Conservation (phyloP, 2,797 vertebrate genomes). For the Smutsia temminckii region DNA sequence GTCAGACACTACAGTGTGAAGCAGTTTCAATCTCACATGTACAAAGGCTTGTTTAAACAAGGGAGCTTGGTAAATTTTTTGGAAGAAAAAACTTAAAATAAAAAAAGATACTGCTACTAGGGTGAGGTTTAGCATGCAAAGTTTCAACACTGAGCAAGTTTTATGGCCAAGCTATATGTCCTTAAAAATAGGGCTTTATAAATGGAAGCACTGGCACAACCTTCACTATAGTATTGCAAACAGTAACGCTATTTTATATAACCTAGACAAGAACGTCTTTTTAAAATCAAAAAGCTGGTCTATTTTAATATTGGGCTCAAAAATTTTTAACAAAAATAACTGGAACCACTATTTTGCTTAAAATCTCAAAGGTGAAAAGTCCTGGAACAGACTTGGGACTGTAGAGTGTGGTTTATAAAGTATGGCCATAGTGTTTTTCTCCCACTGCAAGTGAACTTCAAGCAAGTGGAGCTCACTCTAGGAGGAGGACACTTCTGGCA, state of each 20-base stretch:
- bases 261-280: conserved; percentile 71
- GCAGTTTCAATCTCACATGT: conserved; percentile 69
- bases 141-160: conserved; percentile 86
- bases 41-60: conserved; percentile 71
- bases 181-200: conserved; percentile 86
- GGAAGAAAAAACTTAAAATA: conserved; percentile 78
- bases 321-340: conserved; percentile 77
- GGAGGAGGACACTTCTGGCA: conserved; percentile 71
- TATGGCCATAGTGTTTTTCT: conserved; percentile 62
- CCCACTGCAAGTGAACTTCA: conserved; percentile 24
- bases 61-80: conserved; percentile 75
- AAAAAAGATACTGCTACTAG: conserved; percentile 78
- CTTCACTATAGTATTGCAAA: conserved; percentile 91
- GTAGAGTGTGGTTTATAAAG: conserved; percentile 69
- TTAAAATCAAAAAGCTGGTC: conserved; percentile 77
- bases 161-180: conserved; percentile 87
- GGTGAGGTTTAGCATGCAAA: conserved; percentile 83
- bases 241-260: conserved; percentile 85
- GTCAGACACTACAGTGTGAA: conserved; percentile 68
- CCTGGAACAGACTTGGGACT: conserved; percentile 74
- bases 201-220: conserved; percentile 90
- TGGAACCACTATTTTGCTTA: conserved; percentile 75
- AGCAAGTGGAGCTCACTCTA: conserved; percentile 28
- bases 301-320: conserved; percentile 75
- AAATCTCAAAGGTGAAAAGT: conserved; percentile 75